phyloP scores from a whole-genome alignment of 2,113 vertebrate genomes.

The Gnathonemus echidnorhynchus region DNA sequence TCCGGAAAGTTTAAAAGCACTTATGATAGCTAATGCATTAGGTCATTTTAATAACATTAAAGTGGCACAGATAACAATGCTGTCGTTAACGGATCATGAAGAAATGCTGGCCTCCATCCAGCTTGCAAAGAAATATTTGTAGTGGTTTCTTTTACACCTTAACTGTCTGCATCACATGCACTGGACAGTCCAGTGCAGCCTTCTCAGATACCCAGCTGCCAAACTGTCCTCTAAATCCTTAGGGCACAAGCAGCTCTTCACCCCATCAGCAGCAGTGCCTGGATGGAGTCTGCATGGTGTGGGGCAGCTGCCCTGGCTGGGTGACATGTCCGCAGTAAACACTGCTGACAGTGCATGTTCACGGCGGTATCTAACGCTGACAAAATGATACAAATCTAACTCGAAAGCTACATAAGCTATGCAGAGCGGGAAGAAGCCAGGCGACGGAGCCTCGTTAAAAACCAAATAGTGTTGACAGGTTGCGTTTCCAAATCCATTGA shows the following conservation, averaged over 20 bases:
- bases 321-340: not conserved
- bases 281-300: not conserved
- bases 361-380: not conserved
- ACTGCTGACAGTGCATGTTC: not conserved
- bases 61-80: not conserved
- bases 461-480: not conserved
- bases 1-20: constrained; percentile 8
- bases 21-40: not conserved
- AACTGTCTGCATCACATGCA: not conserved
- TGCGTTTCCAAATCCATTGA: constrained; percentile 7
- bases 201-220: not conserved
- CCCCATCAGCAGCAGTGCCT: not conserved
- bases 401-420: not conserved
- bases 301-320: not conserved
- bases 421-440: not conserved
- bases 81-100: not conserved
- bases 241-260: too few species aligned
- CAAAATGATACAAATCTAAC: not conserved
- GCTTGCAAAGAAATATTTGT: not conserved
- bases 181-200: not conserved
- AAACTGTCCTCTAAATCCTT: not conserved
- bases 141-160: not conserved
- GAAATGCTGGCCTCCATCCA: not conserved
- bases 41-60: not conserved
- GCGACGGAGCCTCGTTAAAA: not conserved